Percentiles rank a stretch among this genome's conserved stretches.
Evolutionary conservation across 2,113 vertebrate species (phyloP).

Genomic region (Conger conger): DNA sequence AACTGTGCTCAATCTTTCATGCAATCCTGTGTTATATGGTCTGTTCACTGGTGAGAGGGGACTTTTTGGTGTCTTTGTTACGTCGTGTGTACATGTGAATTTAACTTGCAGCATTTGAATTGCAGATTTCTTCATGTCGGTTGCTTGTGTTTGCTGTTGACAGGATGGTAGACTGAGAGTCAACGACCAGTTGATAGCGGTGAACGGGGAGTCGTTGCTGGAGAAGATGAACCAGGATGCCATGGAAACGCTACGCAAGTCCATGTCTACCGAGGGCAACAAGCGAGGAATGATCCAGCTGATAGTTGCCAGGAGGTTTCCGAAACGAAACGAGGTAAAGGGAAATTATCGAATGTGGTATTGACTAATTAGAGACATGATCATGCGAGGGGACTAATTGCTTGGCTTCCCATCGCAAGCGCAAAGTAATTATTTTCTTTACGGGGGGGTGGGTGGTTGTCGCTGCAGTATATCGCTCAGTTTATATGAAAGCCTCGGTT

Average conservation of each 20-base stretch:
- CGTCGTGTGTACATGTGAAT: background rate
- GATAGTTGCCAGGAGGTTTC: slow-evolving; percentile 83
- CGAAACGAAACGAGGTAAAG: slow-evolving; percentile 82
- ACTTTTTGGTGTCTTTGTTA: background rate
- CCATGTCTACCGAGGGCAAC: slow-evolving; percentile 96
- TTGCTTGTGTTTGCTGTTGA: slow-evolving; percentile 31
- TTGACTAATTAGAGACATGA: slow-evolving; percentile 16
- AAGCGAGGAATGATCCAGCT: slow-evolving; percentile 97
- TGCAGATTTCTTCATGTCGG: background rate
- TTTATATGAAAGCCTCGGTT: background rate
- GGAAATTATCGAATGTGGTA: background rate
- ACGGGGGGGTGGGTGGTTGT: background rate
- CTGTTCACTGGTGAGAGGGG: background rate
- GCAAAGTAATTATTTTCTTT: slow-evolving; percentile 1
- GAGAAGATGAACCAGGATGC: slow-evolving; percentile 95
- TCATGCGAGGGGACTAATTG: slow-evolving; percentile 12
- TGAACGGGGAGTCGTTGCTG: slow-evolving; percentile 91
- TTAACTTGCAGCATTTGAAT: background rate
- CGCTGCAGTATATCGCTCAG: background rate
- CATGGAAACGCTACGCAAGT: slow-evolving; percentile 92
- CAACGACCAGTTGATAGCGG: slow-evolving; percentile 94
- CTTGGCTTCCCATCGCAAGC: slow-evolving; percentile 10
- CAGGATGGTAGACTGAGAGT: slow-evolving; percentile 92
- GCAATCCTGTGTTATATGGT: background rate
- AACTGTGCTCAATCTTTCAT: background rate